These are phyloP conservation scores for Andrena marginata DNA, from an alignment of 2,888 invertebrate species.

Conservation along the genomic window DNA sequence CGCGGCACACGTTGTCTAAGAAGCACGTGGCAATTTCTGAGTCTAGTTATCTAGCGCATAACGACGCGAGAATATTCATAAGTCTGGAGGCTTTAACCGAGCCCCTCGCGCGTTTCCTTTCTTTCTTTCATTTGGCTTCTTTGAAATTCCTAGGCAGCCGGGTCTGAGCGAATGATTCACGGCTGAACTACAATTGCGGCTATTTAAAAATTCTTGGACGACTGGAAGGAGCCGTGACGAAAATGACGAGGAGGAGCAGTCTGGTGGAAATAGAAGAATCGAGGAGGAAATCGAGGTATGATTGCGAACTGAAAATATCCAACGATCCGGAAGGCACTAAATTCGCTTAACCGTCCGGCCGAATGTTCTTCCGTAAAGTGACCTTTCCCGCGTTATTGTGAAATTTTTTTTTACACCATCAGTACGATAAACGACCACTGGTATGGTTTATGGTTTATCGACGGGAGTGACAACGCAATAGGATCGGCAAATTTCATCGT, in stretches of 20 bases:
- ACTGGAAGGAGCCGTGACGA: background rate
- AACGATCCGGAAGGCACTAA: no score
- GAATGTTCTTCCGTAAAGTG: no score
- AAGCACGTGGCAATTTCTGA: background rate
- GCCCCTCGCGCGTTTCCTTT: background rate
- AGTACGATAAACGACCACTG: background rate
- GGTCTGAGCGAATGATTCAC: background rate
- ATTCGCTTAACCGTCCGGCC: no score
- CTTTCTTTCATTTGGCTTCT: background rate
- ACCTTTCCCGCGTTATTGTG: no score
- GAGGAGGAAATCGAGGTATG: constrained; percentile 49
- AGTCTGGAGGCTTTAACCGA: background rate
- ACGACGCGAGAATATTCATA: background rate
- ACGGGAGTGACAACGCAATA: background rate
- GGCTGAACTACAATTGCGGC: background rate
- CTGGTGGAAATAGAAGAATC: constrained; percentile 34
- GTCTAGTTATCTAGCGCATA: background rate
- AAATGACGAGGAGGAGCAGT: constrained; percentile 44
- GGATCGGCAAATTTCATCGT: background rate
- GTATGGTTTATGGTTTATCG: background rate
- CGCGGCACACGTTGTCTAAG: background rate
- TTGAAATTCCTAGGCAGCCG: background rate
- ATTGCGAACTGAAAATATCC: background rate
- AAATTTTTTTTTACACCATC: background rate
- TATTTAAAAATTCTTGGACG: background rate